phyloP scores from a whole-genome alignment of 2,888 invertebrate species.

The Formica aserva region DNA sequence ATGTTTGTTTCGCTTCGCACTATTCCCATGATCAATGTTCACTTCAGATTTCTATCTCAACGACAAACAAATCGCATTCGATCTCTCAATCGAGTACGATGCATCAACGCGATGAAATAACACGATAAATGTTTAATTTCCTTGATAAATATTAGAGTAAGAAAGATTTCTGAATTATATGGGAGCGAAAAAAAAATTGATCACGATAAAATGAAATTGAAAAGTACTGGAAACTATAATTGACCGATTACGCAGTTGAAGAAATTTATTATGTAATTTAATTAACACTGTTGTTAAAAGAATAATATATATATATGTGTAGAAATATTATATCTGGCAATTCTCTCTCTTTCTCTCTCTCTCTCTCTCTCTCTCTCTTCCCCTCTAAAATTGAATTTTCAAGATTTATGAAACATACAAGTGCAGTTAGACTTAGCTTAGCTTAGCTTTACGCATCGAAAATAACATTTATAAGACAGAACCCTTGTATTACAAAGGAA shows the following conservation, averaged over 20 bases:
- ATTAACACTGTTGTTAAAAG: neutral
- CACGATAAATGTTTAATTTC: neutral
- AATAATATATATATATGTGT: neutral
- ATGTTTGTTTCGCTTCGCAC: neutral
- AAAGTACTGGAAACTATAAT: neutral
- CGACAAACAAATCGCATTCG: neutral
- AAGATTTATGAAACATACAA: neutral
- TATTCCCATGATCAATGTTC: slow-evolving; percentile 15
- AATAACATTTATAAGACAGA: neutral
- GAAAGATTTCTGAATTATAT: neutral
- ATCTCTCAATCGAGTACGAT: neutral
- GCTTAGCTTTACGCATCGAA: neutral
- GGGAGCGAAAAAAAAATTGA: neutral
- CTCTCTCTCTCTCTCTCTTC: no score
- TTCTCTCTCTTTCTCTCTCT: no score
- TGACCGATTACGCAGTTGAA: neutral
- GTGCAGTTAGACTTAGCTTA: neutral
- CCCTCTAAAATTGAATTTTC: neutral
- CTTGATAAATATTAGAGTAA: neutral
- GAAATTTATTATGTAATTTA: neutral
- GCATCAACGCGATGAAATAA: neutral
- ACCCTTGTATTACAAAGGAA: neutral
- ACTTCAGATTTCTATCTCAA: slow-evolving; percentile 23
- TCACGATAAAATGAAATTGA: neutral
- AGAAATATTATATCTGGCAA: no score